These are phyloP conservation scores for Pagrus major DNA, from an alignment of 2,113 vertebrate species.

Conservation along the genomic window DNA sequence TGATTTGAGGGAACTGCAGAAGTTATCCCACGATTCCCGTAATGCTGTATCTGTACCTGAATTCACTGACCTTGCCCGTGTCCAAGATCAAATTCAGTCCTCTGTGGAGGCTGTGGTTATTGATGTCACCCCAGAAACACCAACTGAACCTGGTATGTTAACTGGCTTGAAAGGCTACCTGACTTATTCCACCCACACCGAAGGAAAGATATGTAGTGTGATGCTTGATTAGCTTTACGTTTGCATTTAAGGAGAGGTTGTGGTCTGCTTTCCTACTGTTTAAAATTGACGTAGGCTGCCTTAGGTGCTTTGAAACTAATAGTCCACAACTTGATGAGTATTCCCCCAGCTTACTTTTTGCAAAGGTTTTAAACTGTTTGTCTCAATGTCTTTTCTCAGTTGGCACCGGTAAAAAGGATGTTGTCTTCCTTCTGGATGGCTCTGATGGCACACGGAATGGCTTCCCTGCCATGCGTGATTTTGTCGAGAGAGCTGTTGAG, in stretches of 20 bases:
- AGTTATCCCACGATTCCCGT: slow-evolving; percentile 35
- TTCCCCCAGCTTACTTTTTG: no score
- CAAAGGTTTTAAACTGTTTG: not conserved
- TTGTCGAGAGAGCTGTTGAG: not conserved
- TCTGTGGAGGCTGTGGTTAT: slow-evolving; percentile 25
- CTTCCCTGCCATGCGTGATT: not conserved
- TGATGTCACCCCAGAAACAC: slow-evolving; percentile 10
- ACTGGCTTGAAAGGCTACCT: not conserved
- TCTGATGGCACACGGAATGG: slow-evolving; percentile 80
- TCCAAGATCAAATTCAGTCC: slow-evolving; percentile 51
- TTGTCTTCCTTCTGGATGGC: slow-evolving; percentile 92
- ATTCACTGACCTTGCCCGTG: slow-evolving; percentile 77
- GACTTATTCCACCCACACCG: not conserved
- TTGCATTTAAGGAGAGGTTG: not conserved
- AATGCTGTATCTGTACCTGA: slow-evolving; percentile 46
- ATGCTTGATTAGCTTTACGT: not conserved
- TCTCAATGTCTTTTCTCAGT: no score
- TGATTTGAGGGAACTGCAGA: slow-evolving; percentile 68
- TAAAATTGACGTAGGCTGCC: not conserved
- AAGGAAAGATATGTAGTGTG: not conserved
- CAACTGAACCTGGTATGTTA: slow-evolving; percentile 38
- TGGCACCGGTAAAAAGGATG: slow-evolving; percentile 80
- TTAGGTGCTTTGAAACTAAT: not conserved
- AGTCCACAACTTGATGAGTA: not conserved
- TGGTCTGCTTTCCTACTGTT: not conserved